Evolutionary conservation across 2,797 vertebrate genomes (phyloP).

Genomic region (Brachyalestes nurse): DNA sequence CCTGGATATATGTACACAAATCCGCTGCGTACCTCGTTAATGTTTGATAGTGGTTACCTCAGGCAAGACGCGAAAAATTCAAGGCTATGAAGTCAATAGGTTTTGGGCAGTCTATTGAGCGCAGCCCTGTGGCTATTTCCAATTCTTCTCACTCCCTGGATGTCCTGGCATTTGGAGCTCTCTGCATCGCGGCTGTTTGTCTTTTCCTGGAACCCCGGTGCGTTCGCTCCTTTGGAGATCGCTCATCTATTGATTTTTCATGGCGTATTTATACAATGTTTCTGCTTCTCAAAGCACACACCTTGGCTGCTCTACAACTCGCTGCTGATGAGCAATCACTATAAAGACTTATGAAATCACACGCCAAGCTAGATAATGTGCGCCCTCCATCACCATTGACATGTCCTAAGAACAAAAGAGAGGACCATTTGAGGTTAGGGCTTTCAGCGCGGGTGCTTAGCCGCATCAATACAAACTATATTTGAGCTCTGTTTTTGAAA

Average conservation of each 20-base stretch:
- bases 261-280: conserved; percentile 38
- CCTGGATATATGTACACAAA: conserved; percentile 64
- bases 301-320: background rate
- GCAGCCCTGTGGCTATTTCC: conserved; percentile 70
- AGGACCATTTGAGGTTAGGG: background rate
- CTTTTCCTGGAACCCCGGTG: conserved; percentile 33
- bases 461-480: background rate
- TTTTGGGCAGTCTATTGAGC: conserved; percentile 70
- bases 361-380: background rate
- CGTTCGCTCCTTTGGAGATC: conserved; percentile 41
- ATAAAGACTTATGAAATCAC: conserved; percentile 5
- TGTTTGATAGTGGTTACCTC: conserved; percentile 72
- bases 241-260: conserved; percentile 37
- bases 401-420: conserved; percentile 1
- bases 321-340: conserved; percentile 22
- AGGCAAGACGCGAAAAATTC: conserved; percentile 71
- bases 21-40: conserved; percentile 71
- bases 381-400: background rate
- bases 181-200: conserved; percentile 41
- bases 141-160: conserved; percentile 63
- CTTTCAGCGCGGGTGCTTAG: background rate
- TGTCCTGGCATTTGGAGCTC: conserved; percentile 61
- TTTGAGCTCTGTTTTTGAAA: background rate
- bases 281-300: conserved; percentile 33
- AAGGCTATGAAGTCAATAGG: conserved; percentile 77